Evolutionary conservation across 1,140 invertebrate genomes (phyloP).

Genomic region (Cotesia typhae): DNA sequence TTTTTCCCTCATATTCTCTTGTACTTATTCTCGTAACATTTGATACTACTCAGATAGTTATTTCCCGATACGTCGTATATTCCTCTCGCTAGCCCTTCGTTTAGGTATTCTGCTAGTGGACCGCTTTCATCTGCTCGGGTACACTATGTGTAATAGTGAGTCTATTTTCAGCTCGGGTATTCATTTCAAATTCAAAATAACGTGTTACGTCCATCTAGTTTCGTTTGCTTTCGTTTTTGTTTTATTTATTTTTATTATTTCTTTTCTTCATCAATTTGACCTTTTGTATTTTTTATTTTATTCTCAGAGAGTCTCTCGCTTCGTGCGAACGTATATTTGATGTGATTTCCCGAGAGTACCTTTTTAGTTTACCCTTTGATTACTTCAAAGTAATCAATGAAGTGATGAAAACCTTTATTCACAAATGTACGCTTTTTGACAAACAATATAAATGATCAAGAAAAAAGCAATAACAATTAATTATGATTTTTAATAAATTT

Average conservation of each 20-base stretch:
- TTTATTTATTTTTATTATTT: constrained; percentile 15
- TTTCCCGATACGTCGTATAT: constrained; percentile 13
- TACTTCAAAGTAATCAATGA: constrained; percentile 1
- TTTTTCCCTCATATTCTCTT: constrained; percentile 3
- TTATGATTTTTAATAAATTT: no score
- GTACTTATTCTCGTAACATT: constrained; percentile 17
- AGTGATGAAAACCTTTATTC: background rate
- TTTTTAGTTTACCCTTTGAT: constrained; percentile 12
- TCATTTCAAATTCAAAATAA: constrained; percentile 34
- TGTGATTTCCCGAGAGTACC: constrained; percentile 13
- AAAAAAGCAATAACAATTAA: no score
- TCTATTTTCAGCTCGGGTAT: constrained; percentile 14
- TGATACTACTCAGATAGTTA: constrained; percentile 25
- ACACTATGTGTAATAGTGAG: constrained; percentile 6
- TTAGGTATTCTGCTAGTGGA: background rate
- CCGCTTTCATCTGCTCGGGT: constrained; percentile 20
- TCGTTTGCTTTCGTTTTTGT: constrained; percentile 6
- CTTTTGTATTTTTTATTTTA: constrained; percentile 15
- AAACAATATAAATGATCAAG: background rate
- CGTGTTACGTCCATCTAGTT: constrained; percentile 27
- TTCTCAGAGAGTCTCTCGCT: no score
- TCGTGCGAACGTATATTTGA: constrained; percentile 16
- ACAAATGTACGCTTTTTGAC: background rate
- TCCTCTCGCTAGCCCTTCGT: background rate
- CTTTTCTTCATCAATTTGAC: background rate